Conservation (phyloP, 2,797 vertebrate species). For the Orestias chungarensis region DNA sequence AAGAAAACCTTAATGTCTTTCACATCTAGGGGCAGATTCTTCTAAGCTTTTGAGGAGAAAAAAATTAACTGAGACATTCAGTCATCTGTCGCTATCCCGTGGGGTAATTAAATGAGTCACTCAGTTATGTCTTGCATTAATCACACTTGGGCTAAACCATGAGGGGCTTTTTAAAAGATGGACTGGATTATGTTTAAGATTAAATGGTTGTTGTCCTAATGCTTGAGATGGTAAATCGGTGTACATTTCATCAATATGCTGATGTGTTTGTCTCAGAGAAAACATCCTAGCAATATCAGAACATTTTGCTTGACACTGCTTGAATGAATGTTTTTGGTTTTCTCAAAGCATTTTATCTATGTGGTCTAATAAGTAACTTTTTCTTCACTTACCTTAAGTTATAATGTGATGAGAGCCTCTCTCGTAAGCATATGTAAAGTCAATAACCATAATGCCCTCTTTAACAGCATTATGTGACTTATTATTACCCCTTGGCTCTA, state of each 20-base stretch:
- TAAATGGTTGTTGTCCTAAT: constrained; percentile 36
- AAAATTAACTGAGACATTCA: constrained; percentile 48
- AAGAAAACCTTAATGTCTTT: constrained; percentile 18
- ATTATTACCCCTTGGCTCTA: constrained; percentile 57
- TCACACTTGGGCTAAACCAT: constrained; percentile 57
- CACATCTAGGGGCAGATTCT: constrained; percentile 27
- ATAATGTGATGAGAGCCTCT: constrained; percentile 26
- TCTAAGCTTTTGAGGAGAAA: constrained; percentile 42
- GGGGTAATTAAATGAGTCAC: constrained; percentile 67
- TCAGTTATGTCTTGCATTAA: constrained; percentile 56
- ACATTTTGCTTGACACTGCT: background rate
- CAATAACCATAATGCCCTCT: constrained; percentile 49
- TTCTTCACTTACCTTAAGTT: constrained; percentile 47
- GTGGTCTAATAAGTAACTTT: constrained; percentile 2
- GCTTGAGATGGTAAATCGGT: constrained; percentile 16
- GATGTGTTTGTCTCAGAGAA: constrained; percentile 6
- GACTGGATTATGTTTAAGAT: constrained; percentile 61
- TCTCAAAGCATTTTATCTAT: background rate
- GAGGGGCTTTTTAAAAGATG: constrained; percentile 48
- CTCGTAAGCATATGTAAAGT: constrained; percentile 40
- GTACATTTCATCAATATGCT: constrained; percentile 11
- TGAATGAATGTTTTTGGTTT: constrained; percentile 2
- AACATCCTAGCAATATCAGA: constrained; percentile 7
- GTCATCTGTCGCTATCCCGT: constrained; percentile 45
- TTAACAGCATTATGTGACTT: constrained; percentile 48